Conservation (phyloP, 2,113 vertebrate species). For the Sceloporus tristichus region DNA sequence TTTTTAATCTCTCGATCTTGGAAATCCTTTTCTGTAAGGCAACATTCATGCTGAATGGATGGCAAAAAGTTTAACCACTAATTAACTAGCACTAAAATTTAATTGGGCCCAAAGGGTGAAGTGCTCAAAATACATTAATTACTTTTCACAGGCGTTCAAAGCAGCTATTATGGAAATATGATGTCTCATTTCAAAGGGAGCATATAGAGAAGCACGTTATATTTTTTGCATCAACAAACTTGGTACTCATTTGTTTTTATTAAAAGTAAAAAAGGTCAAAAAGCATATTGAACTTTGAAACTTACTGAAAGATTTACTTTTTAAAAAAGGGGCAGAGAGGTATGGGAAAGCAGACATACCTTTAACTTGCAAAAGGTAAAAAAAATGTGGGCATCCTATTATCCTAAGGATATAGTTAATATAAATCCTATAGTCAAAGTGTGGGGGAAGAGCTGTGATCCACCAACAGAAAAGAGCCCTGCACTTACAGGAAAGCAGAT, state of each 20-base stretch:
- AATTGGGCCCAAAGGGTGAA: constrained; percentile 81
- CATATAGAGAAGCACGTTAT: background rate
- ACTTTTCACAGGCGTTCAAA: constrained; percentile 61
- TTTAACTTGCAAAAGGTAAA: background rate
- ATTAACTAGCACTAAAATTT: constrained; percentile 79
- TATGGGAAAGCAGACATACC: background rate
- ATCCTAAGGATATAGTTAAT: too few relatives aligned
- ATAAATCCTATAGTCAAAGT: too few relatives aligned
- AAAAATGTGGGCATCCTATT: background rate
- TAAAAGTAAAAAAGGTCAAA: constrained; percentile 8
- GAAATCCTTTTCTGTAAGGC: constrained; percentile 57
- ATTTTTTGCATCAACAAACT: constrained; percentile 24
- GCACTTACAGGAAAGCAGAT: too few relatives aligned
- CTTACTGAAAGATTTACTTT: background rate
- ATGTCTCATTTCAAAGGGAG: constrained; percentile 48
- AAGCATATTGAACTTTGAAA: background rate
- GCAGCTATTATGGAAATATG: constrained; percentile 48
- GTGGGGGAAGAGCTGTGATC: too few relatives aligned
- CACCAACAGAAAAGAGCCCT: too few relatives aligned
- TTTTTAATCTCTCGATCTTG: constrained; percentile 52
- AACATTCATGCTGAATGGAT: constrained; percentile 67
- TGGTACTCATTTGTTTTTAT: constrained; percentile 1
- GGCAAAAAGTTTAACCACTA: constrained; percentile 75
- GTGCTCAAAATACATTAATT: constrained; percentile 77
- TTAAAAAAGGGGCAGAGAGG: background rate